Percentiles rank a stretch among this genome's conserved stretches.
phyloP scores from a whole-genome alignment of 2,888 invertebrate genomes.

The Cosmopolites sordidus region DNA sequence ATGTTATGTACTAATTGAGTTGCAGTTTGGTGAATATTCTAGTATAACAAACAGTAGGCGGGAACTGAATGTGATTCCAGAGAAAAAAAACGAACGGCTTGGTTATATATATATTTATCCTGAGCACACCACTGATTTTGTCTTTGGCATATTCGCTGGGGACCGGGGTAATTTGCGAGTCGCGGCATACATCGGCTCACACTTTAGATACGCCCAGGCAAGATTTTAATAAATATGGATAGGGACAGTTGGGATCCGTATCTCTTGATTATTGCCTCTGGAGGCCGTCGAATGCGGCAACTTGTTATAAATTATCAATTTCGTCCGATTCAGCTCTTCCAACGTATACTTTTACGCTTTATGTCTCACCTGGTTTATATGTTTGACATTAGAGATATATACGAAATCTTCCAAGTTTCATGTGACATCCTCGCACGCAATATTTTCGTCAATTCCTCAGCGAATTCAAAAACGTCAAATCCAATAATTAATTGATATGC shows the following conservation, averaged over 20 bases:
- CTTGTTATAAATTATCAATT: slow-evolving; percentile 21
- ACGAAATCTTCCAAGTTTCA: no score
- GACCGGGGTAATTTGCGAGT: slow-evolving; percentile 18
- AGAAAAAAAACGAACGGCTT: not conserved
- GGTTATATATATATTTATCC: not conserved
- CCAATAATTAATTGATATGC: no score
- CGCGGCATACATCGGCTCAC: slow-evolving; percentile 22
- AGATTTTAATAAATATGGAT: slow-evolving; percentile 26
- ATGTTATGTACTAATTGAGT: no score
- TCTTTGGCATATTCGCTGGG: slow-evolving; percentile 18
- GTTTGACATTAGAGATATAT: no score
- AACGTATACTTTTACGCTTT: no score
- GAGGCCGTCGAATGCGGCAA: slow-evolving; percentile 9
- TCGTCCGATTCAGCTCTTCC: slow-evolving; percentile 1
- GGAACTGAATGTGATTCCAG: no score
- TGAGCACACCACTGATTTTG: slow-evolving; percentile 12
- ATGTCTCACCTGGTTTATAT: no score
- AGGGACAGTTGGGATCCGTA: slow-evolving; percentile 24
- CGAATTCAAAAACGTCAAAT: no score
- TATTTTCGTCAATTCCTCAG: no score
- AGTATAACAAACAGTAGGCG: no score
- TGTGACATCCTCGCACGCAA: no score
- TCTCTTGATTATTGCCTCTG: slow-evolving; percentile 22
- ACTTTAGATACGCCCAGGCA: slow-evolving; percentile 22
- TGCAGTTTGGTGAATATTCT: no score